phyloP scores from a whole-genome alignment of 2,113 vertebrate genomes.

The Catagonus wagneri region DNA sequence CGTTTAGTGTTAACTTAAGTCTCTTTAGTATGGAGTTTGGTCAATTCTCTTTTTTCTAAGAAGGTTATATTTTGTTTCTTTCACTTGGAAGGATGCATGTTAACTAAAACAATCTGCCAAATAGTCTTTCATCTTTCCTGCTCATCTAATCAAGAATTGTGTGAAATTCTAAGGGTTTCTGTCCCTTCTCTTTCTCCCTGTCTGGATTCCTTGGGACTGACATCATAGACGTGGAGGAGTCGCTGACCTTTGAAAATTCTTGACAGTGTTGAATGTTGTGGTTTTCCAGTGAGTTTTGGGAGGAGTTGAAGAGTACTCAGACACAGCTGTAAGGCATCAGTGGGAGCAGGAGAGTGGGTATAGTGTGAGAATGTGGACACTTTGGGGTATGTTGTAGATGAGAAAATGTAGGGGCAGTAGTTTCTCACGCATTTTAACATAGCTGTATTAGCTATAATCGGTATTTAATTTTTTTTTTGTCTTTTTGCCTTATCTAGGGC shows the following conservation, averaged over 20 bases:
- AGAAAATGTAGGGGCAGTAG: slow-evolving; percentile 7
- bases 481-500: too few relatives aligned
- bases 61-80: slow-evolving; percentile 58
- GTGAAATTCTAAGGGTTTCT: slow-evolving; percentile 55
- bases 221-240: slow-evolving; percentile 64
- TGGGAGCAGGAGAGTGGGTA: neutral
- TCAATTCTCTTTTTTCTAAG: slow-evolving; percentile 32
- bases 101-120: slow-evolving; percentile 40
- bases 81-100: slow-evolving; percentile 30
- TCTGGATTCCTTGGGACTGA: slow-evolving; percentile 63
- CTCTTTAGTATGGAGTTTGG: slow-evolving; percentile 14
- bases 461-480: slow-evolving; percentile 44
- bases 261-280: slow-evolving; percentile 8
- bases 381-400: neutral
- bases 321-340: neutral
- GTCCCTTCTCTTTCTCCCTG: slow-evolving; percentile 9
- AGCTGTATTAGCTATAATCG: neutral
- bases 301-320: neutral
- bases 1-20: neutral
- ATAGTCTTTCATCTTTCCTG: slow-evolving; percentile 31
- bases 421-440: slow-evolving; percentile 43
- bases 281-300: slow-evolving; percentile 52
- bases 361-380: neutral
- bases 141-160: slow-evolving; percentile 57
- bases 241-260: slow-evolving; percentile 68